Base-by-base conservation (phyloP, 2,797 vertebrate genomes). In the Scleropages formosus region DNA sequence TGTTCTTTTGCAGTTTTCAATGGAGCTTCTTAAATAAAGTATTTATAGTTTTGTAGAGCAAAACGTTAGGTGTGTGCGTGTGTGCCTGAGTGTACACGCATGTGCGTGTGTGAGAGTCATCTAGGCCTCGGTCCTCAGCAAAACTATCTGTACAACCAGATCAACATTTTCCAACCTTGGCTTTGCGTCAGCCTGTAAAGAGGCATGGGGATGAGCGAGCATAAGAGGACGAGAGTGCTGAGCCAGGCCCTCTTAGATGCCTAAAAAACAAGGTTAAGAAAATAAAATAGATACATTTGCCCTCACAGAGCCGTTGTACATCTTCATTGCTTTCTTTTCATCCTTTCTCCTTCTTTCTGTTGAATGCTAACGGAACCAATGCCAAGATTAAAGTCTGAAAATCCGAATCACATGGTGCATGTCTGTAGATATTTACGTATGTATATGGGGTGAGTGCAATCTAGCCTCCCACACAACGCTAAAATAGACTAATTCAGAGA, bases 131-230 rank as follows among this genome's bases (percentile, higher is more conserved):
- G 82, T 85, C 65, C 46, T 84, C 83, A 79, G 89, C 89, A 89
- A 90, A 90, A 79, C 83, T 81, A 82, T 84, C 85, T 88, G 86
- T 82, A 80, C 83, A 88, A 89, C 85, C 74, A 88, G 85, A 88
- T 83, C 85, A 86, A 86, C 86, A 88, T 87, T 88, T 91, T 91
- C 89, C 85, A 85, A 76, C 78, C 73, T 77, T 80, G 83, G 80
- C 78, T 79, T 81, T 75, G 51, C 82, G 83, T 76, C 80, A 66
- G 73, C 63, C 69, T 56, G 69, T 72, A 72, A 85, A 87, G 49
- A 44, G 72, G 60, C 61, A 51, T 46, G 46, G 22, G 72, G 53
- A 44, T 49, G 51, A 74, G 51, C 11, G 39, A 61, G 47, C 72
- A 63, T 49, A 56, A 66, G 49, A 49, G 1, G 39, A 63, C 26